Conservation (phyloP, 1,140 invertebrate species). For the Neodiprion pinetum region DNA sequence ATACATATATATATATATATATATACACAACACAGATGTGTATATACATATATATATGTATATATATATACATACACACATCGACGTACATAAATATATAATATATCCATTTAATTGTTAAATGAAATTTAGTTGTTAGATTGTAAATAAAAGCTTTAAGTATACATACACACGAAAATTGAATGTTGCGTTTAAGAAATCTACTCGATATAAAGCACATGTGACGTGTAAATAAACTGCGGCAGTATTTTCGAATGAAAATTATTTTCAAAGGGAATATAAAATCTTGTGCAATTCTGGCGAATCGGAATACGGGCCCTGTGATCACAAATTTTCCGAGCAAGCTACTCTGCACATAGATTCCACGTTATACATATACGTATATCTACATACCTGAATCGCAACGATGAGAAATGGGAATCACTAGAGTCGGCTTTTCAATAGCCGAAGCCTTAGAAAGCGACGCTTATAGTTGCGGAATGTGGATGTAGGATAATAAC, state of each 20-base stretch:
- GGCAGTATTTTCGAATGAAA: no score
- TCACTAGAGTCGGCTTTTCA: background rate
- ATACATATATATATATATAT: constrained; percentile 13
- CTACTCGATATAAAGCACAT: background rate
- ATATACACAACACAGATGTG: background rate
- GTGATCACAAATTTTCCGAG: background rate
- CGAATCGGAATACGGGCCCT: no score
- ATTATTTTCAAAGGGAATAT: no score
- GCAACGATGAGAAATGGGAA: background rate
- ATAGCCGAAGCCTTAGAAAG: constrained; percentile 5
- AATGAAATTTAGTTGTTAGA: constrained; percentile 30
- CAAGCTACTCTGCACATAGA: background rate
- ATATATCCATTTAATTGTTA: constrained; percentile 29
- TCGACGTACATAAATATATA: background rate
- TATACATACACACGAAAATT: background rate
- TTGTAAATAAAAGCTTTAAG: constrained; percentile 32
- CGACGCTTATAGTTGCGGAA: background rate
- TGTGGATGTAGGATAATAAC: background rate
- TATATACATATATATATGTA: constrained; percentile 28
- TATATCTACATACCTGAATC: no score
- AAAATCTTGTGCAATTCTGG: no score
- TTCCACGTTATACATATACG: background rate
- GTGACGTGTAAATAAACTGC: background rate
- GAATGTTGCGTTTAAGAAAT: background rate
- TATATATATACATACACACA: constrained; percentile 26